These are phyloP conservation scores for Tyria jacobaeae DNA, from an alignment of 2,888 invertebrate species.

Conservation along the genomic window DNA sequence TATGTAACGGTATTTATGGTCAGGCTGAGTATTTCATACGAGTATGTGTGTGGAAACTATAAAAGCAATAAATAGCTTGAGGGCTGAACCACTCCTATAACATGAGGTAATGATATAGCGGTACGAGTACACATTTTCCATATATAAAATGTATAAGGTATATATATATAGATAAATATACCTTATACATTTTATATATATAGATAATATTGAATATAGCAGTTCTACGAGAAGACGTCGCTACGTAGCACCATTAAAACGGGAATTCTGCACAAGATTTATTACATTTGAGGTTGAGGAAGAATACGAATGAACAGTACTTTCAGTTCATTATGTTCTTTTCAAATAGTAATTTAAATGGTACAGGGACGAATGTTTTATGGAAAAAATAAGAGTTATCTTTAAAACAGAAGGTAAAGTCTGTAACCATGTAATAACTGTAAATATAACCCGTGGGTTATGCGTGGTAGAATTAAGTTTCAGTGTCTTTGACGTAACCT, in stretches of 20 bases:
- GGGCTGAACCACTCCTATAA: neutral
- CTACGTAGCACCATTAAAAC: conserved; percentile 4
- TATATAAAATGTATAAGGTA: conserved; percentile 8
- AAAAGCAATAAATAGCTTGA: neutral
- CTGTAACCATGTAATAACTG: neutral
- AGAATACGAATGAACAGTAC: neutral
- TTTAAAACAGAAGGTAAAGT: neutral
- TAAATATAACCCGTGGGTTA: neutral
- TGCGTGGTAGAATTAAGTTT: too few relatives aligned
- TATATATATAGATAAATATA: too few relatives aligned
- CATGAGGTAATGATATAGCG: neutral
- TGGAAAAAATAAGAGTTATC: neutral
- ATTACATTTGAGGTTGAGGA: neutral
- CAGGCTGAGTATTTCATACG: too few relatives aligned
- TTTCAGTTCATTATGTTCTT: neutral
- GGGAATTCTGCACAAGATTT: conserved; percentile 6
- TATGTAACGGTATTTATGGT: too few relatives aligned
- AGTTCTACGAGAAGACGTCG: neutral
- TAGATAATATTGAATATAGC: too few relatives aligned
- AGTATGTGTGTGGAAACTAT: neutral
- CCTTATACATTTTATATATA: too few relatives aligned
- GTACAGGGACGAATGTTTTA: neutral
- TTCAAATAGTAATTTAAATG: neutral
- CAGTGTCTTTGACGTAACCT: too few relatives aligned
- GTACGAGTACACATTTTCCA: neutral